Percentiles rank a stretch among this genome's conserved stretches.
phyloP scores from a whole-genome alignment of 2,797 vertebrate species.

The Periophthalmus magnuspinnatus region DNA sequence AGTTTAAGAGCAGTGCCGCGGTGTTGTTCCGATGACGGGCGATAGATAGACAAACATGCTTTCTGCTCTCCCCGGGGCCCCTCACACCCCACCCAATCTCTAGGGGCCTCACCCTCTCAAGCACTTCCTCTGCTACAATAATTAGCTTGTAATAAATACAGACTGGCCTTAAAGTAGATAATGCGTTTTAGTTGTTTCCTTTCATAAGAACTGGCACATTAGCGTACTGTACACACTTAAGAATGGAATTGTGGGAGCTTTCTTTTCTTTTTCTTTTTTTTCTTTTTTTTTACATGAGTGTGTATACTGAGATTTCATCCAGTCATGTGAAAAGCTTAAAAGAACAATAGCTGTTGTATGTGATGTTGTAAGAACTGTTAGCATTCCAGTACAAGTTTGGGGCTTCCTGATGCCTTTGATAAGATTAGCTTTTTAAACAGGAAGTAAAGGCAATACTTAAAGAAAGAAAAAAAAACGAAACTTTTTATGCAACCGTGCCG shows the following conservation, averaged over 20 bases:
- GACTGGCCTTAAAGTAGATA: slow-evolving; percentile 73
- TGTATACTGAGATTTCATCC: background rate
- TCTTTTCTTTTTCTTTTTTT: slow-evolving; percentile 14
- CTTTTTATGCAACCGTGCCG: background rate
- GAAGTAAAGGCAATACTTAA: slow-evolving; percentile 69
- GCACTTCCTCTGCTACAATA: slow-evolving; percentile 77
- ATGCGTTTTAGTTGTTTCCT: slow-evolving; percentile 44
- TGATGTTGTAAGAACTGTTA: slow-evolving; percentile 66
- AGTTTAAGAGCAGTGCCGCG: slow-evolving; percentile 70
- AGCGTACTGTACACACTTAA: slow-evolving; percentile 44
- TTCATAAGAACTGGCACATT: slow-evolving; percentile 67
- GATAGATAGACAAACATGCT: slow-evolving; percentile 81
- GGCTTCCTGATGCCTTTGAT: slow-evolving; percentile 81
- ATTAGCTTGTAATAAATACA: slow-evolving; percentile 78
- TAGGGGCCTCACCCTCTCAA: slow-evolving; percentile 72
- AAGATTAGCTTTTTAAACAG: slow-evolving; percentile 83
- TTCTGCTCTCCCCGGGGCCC: slow-evolving; percentile 64
- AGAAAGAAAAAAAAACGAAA: slow-evolving; percentile 25
- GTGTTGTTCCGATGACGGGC: slow-evolving; percentile 75
- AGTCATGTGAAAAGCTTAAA: slow-evolving; percentile 40
- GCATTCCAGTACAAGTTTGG: slow-evolving; percentile 74
- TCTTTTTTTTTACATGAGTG: slow-evolving; percentile 1
- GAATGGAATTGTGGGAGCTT: slow-evolving; percentile 11
- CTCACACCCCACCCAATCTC: slow-evolving; percentile 72
- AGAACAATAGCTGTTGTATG: slow-evolving; percentile 66